These are phyloP conservation scores for Astur gentilis DNA, from an alignment of 2,113 vertebrate genomes.

Conservation along the genomic window DNA sequence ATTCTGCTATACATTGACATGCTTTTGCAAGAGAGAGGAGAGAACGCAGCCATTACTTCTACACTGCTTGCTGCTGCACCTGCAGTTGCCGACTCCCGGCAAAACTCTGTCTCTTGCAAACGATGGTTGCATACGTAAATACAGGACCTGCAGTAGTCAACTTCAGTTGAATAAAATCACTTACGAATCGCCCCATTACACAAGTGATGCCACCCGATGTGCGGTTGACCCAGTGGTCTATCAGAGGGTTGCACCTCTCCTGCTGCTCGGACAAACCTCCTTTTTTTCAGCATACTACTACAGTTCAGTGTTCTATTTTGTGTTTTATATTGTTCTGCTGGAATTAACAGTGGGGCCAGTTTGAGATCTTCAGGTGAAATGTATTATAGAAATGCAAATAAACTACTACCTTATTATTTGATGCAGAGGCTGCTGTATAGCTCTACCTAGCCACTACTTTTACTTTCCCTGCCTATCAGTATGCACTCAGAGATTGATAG, in stretches of 20 bases:
- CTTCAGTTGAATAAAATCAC: neutral
- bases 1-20: neutral
- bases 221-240: neutral
- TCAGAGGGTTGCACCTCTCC: neutral
- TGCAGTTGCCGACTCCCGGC: neutral
- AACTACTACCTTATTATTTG: slow-evolving; percentile 7
- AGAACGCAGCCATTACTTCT: neutral
- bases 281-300: neutral
- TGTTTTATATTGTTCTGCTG: neutral
- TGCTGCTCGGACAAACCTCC: neutral
- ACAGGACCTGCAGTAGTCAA: neutral
- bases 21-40: neutral
- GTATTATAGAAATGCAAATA: slow-evolving; percentile 29
- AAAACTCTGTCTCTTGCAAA: neutral
- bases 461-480: slow-evolving; percentile 28
- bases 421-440: neutral
- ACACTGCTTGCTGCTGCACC: neutral
- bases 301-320: neutral
- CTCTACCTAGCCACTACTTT: slow-evolving; percentile 2
- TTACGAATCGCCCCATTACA: neutral
- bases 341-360: neutral
- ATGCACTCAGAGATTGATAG: slow-evolving; percentile 40
- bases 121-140: neutral
- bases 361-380: slow-evolving; percentile 22
- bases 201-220: neutral